Evolutionary conservation across 2,113 vertebrate genomes (phyloP).

Genomic region (Rhadina sibilatrix): DNA sequence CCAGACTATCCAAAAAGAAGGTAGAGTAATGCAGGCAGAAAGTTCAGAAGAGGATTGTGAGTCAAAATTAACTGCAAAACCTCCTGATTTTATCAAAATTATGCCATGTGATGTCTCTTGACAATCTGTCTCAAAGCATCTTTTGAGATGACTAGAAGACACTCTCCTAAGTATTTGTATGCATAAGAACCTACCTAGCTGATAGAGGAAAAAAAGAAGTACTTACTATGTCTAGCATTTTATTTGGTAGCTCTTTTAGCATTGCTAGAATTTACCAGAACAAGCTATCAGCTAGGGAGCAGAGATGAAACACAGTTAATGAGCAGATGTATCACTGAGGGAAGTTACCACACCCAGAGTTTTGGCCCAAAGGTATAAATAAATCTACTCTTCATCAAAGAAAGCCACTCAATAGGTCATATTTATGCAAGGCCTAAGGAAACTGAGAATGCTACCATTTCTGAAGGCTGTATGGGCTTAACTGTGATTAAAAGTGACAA

Average conservation of each 20-base stretch:
- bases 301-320: neutral
- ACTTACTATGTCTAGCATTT: neutral
- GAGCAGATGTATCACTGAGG: neutral
- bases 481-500: conserved; percentile 17
- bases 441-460: neutral
- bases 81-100: neutral
- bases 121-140: neutral
- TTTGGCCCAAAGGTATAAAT: neutral
- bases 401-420: neutral
- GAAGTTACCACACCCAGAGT: neutral
- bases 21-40: neutral
- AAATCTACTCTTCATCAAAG: neutral
- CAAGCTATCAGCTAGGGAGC: neutral
- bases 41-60: neutral
- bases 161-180: neutral
- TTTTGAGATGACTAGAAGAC: neutral
- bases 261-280: neutral
- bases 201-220: neutral
- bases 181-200: neutral
- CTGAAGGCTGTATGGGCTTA: neutral
- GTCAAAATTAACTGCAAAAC: neutral
- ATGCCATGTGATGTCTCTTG: neutral
- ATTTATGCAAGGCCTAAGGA: neutral
- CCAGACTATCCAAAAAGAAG: neutral
- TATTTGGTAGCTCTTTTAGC: neutral